Evolutionary conservation across 2,888 invertebrate genomes (phyloP), one percentile per base, ranked within the genome.

Genomic region (Notocelia uddmanniana): DNA sequence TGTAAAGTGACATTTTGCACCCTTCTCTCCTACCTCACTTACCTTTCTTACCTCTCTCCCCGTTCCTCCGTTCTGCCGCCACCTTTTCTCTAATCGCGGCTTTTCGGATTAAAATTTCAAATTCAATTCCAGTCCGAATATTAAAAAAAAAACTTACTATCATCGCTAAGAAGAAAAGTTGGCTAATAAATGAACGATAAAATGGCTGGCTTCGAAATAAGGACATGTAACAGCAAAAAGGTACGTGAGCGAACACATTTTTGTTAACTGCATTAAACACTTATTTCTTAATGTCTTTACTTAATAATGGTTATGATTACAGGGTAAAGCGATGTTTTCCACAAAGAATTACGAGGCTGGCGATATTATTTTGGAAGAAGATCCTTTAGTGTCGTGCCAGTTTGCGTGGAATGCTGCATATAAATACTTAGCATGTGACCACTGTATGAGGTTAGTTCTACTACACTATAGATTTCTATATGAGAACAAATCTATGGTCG

Each of bases 321-420:
- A 98, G 98, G 98, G 98, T 0, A 97, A 97, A 84, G 97, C 97
- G 0, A 91, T 99, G 77, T 96, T 97, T 90, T 97, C 98, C 0
- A 95, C 95, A 1, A 95, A 95, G 79, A 85, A 91, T 23, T 96
- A 96, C 80, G 94, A 95, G 60, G 89, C 94, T 76, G 98, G 96
- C 0, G 97, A 97, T 80, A 91, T 96, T 11, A 97, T 99, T 75
- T 96, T 99, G 78, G 96, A 97, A 87, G 99, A 99, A 86, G 95
- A 96, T 74, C 98, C 99, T 0, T 88, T 99, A 68, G 96, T 98
- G 31, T 97, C 97, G 21, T 96, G 97, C 81, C 99, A 99, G 89
- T 99, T 98, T 89, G 95, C 97, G 9, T 99, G 99, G 99, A 99
- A 99, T 90, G 95, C 95, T 48, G 95, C 96, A 0, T 99, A 97